Conservation (phyloP, 1,140 invertebrate species). For the Steinernema feltiae region DNA sequence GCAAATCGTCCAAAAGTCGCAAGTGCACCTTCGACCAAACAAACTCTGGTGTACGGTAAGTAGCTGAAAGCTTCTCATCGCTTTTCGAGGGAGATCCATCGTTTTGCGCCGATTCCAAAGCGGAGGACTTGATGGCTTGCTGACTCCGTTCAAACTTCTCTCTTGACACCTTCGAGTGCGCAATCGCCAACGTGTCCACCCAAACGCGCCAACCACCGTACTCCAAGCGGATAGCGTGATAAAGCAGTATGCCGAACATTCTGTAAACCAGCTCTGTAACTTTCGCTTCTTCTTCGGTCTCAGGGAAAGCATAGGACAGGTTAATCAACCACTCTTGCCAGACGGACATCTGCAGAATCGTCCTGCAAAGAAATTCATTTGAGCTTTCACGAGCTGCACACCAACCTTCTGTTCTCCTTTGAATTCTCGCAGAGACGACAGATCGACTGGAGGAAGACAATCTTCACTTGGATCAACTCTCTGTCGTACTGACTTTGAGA, state of each 20-base stretch:
- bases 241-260: conserved; percentile 88
- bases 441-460: conserved; percentile 92
- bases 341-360: conserved; percentile 97
- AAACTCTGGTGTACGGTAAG: conserved; percentile 97
- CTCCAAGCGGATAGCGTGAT: conserved; percentile 97
- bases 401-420: conserved; percentile 76
- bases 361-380: conserved; percentile 62
- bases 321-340: conserved; percentile 99
- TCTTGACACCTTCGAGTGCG: conserved; percentile 84
- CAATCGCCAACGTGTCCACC: conserved; percentile 97
- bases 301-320: conserved; percentile 93
- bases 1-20: conserved; percentile 84
- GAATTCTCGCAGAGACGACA: conserved; percentile 93
- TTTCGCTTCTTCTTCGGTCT: conserved; percentile 86
- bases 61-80: conserved; percentile 70
- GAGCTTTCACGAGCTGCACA: background rate
- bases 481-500: conserved; percentile 88
- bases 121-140: conserved; percentile 2
- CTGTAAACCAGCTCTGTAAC: conserved; percentile 97
- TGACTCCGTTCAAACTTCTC: conserved; percentile 27
- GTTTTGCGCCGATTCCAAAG: too few species aligned
- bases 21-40: conserved; percentile 99
- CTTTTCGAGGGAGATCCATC: conserved; percentile 7
- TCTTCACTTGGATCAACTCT: conserved; percentile 79
- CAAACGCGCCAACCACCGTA: conserved; percentile 99